phyloP scores from a whole-genome alignment of 2,113 vertebrate genomes.

The Corythornis cristatus region DNA sequence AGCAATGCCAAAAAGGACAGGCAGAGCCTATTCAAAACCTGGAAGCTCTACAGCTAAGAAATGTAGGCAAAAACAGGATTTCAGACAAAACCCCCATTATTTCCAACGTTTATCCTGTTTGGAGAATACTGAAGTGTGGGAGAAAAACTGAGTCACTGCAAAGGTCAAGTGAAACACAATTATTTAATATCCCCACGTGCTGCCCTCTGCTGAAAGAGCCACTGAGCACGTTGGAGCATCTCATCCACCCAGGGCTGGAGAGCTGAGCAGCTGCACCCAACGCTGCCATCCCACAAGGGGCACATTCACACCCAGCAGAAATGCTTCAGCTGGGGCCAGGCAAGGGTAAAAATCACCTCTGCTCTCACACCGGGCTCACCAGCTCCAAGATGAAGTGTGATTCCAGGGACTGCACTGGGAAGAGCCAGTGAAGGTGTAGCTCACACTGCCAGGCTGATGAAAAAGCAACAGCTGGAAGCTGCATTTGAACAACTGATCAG shows the following conservation, averaged over 20 bases:
- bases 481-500: neutral
- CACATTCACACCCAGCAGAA: rapidly evolving
- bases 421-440: neutral
- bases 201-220: conserved; percentile 41
- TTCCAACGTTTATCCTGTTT: neutral
- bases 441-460: neutral
- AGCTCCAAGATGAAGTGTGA: neutral
- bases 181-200: neutral
- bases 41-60: neutral
- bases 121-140: neutral
- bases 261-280: neutral
- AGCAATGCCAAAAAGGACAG: neutral
- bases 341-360: neutral
- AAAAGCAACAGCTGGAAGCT: neutral
- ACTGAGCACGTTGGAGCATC: neutral
- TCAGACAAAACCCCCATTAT: neutral
- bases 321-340: neutral
- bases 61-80: neutral
- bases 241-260: neutral
- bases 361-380: neutral
- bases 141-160: neutral
- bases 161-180: neutral
- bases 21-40: neutral
- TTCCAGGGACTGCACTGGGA: neutral
- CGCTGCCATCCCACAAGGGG: neutral